phyloP scores from a whole-genome alignment of 1,140 invertebrate genomes.

The Mactra quadrangularis region DNA sequence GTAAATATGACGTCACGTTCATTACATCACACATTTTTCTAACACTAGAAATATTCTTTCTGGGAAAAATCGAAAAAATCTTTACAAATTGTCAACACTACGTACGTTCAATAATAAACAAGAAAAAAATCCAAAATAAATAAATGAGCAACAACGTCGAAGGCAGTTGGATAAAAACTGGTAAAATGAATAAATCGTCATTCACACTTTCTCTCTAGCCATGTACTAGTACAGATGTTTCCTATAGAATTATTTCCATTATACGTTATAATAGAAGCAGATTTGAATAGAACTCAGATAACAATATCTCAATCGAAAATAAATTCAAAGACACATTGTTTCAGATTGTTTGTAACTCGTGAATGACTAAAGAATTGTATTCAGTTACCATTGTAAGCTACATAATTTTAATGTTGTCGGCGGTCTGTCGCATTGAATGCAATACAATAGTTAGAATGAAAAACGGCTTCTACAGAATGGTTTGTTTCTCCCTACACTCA shows the following conservation, averaged over 20 bases:
- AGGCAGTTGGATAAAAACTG: not conserved
- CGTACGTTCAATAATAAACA: too few species aligned
- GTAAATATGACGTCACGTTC: too few species aligned
- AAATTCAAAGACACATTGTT: constrained; percentile 58
- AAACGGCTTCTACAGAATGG: not conserved
- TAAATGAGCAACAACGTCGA: too few species aligned
- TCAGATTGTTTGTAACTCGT: constrained; percentile 45
- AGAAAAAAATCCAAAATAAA: too few species aligned
- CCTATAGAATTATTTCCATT: constrained; percentile 38
- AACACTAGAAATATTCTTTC: too few species aligned
- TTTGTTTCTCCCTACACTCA: constrained; percentile 29
- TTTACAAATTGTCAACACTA: too few species aligned
- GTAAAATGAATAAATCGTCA: too few species aligned
- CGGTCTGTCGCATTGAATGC: constrained; percentile 20
- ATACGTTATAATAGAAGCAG: constrained; percentile 37
- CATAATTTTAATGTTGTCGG: constrained; percentile 52
- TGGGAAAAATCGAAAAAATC: too few species aligned
- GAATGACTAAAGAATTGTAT: constrained; percentile 4
- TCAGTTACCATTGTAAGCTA: constrained; percentile 38
- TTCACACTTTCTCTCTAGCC: constrained; percentile 1
- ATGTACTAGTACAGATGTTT: constrained; percentile 43
- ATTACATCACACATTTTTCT: too few species aligned
- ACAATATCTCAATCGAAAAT: constrained; percentile 57
- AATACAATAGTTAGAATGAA: constrained; percentile 27
- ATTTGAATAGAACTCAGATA: constrained; percentile 21